phyloP scores from a whole-genome alignment of 2,113 vertebrate species.

The Piaya cayana region DNA sequence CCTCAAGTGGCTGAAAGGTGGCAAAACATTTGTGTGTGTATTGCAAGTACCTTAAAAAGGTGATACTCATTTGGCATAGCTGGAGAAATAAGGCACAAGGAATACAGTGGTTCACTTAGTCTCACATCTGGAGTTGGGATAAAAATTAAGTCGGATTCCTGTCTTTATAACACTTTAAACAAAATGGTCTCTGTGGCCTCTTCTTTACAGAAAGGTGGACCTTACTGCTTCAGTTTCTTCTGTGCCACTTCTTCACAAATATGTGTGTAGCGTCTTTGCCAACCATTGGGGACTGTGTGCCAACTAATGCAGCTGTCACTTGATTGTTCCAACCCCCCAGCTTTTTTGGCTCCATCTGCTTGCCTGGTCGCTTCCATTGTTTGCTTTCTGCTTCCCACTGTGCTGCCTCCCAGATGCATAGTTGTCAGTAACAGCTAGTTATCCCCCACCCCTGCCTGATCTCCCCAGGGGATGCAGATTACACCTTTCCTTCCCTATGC shows the following conservation, averaged over 20 bases:
- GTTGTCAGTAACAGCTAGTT: not conserved
- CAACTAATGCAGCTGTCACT: constrained; percentile 38
- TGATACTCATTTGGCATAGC: not conserved
- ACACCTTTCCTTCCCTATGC: constrained; percentile 12
- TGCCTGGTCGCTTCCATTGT: constrained; percentile 31
- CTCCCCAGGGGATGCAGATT: not conserved
- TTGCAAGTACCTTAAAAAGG: not conserved
- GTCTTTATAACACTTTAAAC: not conserved
- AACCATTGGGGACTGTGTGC: not conserved
- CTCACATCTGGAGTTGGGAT: not conserved
- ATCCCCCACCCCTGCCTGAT: not conserved
- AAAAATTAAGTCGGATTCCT: not conserved
- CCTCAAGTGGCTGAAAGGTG: not conserved
- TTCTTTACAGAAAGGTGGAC: not conserved
- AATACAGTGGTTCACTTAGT: not conserved
- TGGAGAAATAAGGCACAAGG: not conserved
- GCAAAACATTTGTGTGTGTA: not conserved
- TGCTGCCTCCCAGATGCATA: not conserved
- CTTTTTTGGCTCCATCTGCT: constrained; percentile 38
- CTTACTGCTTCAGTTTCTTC: not conserved
- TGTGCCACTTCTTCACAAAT: not conserved
- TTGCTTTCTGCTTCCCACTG: constrained; percentile 23
- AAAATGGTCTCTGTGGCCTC: not conserved
- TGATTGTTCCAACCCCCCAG: not conserved
- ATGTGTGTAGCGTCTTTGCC: not conserved